Evolutionary conservation across 1,140 invertebrate genomes (phyloP).

Genomic region (Polypedilum pembai): DNA sequence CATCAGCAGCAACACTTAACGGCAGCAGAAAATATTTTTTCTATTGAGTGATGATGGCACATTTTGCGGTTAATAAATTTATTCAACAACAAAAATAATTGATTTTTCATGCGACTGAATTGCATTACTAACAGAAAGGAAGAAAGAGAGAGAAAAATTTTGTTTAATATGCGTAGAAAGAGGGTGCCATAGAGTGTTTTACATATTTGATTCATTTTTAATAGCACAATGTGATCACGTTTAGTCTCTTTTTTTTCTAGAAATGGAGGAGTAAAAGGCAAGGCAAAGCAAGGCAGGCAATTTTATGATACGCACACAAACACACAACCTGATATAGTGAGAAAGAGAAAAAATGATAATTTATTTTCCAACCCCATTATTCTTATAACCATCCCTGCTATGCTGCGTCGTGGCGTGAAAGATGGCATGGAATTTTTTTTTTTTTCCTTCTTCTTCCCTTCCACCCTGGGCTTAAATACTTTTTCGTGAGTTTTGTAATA

Average conservation of each 20-base stretch:
- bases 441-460: neutral
- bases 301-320: conserved; percentile 1
- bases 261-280: neutral
- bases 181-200: conserved; percentile 18
- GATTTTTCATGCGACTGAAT: conserved; percentile 4
- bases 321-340: neutral
- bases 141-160: no score
- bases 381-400: neutral
- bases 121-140: neutral
- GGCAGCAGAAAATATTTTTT: neutral
- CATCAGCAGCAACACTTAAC: no score
- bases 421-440: conserved; percentile 6
- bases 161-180: neutral
- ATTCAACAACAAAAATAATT: neutral
- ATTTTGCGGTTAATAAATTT: conserved; percentile 13
- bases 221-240: conserved; percentile 23
- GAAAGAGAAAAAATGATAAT: conserved; percentile 1
- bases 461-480: conserved; percentile 9
- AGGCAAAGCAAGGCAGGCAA: neutral
- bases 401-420: conserved; percentile 15
- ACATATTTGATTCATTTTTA: conserved; percentile 27
- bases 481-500: conserved; percentile 13
- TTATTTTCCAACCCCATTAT: conserved; percentile 13
- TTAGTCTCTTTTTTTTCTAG: neutral
- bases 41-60: conserved; percentile 10